phyloP scores from a whole-genome alignment of 2,888 invertebrate genomes.

The Erebia epiphron region DNA sequence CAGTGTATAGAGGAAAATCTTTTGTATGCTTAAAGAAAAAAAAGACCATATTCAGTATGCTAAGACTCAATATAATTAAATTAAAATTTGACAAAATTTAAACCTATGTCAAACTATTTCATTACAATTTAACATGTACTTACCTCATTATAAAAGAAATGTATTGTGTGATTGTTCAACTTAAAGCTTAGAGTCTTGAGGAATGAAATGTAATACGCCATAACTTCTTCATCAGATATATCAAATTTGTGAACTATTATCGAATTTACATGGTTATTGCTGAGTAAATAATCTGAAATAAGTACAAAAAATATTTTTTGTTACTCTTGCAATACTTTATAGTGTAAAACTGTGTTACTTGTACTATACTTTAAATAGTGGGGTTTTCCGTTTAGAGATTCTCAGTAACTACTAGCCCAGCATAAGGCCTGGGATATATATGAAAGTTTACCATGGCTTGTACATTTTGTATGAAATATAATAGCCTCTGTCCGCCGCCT shows the following conservation, averaged over 20 bases:
- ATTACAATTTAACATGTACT: neutral
- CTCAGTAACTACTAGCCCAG: too few species aligned
- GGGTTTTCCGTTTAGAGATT: too few species aligned
- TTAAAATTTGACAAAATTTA: neutral
- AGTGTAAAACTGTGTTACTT: too few species aligned
- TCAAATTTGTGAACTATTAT: slow-evolving; percentile 99
- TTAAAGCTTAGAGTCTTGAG: slow-evolving; percentile 98
- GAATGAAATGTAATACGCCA: slow-evolving; percentile 99
- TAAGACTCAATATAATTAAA: slow-evolving; percentile 7
- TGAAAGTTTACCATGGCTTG: too few species aligned
- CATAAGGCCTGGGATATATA: too few species aligned
- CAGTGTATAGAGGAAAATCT: slow-evolving; percentile 99
- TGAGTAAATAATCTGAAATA: slow-evolving; percentile 96
- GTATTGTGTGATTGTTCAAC: slow-evolving; percentile 98
- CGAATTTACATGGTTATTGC: slow-evolving; percentile 99
- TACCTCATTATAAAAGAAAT: slow-evolving; percentile 99
- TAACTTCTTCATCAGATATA: slow-evolving; percentile 99
- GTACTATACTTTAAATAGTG: too few species aligned
- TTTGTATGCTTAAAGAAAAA: slow-evolving; percentile 91
- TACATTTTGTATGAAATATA: too few species aligned
- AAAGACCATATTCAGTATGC: neutral
- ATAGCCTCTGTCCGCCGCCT: too few species aligned
- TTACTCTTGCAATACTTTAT: too few species aligned
- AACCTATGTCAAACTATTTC: too few species aligned
- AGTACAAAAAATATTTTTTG: neutral